phyloP scores from a whole-genome alignment of 2,888 invertebrate genomes.

The Esperia sulphurella region DNA sequence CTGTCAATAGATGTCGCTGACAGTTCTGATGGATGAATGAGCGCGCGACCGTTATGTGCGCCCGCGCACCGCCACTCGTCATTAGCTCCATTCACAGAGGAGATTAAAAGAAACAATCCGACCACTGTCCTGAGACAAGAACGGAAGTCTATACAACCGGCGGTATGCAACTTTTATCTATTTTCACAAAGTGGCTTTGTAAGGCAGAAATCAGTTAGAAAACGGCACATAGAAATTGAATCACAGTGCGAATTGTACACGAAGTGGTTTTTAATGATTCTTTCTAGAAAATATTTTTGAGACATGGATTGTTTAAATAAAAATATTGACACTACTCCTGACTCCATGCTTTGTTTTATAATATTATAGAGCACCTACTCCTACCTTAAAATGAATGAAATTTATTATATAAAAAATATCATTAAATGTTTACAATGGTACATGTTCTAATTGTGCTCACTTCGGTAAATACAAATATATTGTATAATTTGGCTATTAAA shows the following conservation, averaged over 20 bases:
- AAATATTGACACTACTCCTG: too few species aligned
- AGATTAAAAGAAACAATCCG: constrained; percentile 72
- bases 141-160: constrained; percentile 62
- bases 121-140: constrained; percentile 47
- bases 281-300: too few species aligned
- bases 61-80: constrained; percentile 29
- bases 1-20: constrained; percentile 76
- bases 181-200: constrained; percentile 16
- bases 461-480: background rate
- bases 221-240: constrained; percentile 10
- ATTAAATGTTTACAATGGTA: too few species aligned
- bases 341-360: too few species aligned
- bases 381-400: too few species aligned
- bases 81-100: constrained; percentile 65
- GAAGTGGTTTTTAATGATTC: background rate
- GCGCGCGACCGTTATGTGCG: constrained; percentile 59
- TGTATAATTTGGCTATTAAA: background rate
- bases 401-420: background rate
- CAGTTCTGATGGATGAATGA: constrained; percentile 75
- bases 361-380: too few species aligned
- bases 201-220: constrained; percentile 10
- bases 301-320: too few species aligned
- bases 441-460: background rate
- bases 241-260: constrained; percentile 11
- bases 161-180: constrained; percentile 40